Percentiles rank a stretch among this genome's conserved stretches.
Evolutionary conservation across 2,113 vertebrate genomes (phyloP).

Genomic region (Eurypyga helias): DNA sequence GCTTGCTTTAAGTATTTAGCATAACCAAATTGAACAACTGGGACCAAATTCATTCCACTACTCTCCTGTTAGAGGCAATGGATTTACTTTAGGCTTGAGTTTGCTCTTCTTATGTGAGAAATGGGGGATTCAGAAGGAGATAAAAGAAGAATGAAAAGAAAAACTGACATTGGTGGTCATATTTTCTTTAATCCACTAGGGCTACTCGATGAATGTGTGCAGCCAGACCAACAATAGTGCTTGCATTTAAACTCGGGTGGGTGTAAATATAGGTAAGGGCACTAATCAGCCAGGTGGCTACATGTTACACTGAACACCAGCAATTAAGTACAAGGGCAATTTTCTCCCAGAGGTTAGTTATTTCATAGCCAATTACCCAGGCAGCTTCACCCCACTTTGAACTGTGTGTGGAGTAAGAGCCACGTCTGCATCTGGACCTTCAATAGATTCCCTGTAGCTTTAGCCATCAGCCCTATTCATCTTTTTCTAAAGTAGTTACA

Average conservation of each 20-base stretch:
- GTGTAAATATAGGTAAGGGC: conserved; percentile 79
- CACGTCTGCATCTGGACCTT: conserved; percentile 81
- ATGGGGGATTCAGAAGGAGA: background rate
- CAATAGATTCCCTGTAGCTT: conserved; percentile 86
- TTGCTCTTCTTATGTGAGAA: conserved; percentile 1
- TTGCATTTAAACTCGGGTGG: conserved; percentile 71
- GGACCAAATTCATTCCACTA: conserved; percentile 9
- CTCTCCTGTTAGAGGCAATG: background rate
- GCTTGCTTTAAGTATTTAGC: background rate
- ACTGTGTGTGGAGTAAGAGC: conserved; percentile 79
- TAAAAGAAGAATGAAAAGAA: conserved; percentile 35
- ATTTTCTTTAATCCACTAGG: conserved; percentile 65
- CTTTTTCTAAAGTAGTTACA: conserved; percentile 79
- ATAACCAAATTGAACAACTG: background rate
- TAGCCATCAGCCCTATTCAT: conserved; percentile 82
- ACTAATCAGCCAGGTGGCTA: conserved; percentile 83
- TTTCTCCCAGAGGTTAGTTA: conserved; percentile 82
- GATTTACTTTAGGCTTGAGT: conserved; percentile 17
- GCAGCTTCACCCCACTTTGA: conserved; percentile 83
- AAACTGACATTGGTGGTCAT: conserved; percentile 55
- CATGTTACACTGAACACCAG: conserved; percentile 68
- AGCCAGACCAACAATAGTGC: conserved; percentile 54
- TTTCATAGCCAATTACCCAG: conserved; percentile 85
- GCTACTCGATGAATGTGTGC: conserved; percentile 57
- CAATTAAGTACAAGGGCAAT: conserved; percentile 80